Evolutionary conservation across 2,797 vertebrate genomes (phyloP).

Genomic region (Protonibea diacanthus): DNA sequence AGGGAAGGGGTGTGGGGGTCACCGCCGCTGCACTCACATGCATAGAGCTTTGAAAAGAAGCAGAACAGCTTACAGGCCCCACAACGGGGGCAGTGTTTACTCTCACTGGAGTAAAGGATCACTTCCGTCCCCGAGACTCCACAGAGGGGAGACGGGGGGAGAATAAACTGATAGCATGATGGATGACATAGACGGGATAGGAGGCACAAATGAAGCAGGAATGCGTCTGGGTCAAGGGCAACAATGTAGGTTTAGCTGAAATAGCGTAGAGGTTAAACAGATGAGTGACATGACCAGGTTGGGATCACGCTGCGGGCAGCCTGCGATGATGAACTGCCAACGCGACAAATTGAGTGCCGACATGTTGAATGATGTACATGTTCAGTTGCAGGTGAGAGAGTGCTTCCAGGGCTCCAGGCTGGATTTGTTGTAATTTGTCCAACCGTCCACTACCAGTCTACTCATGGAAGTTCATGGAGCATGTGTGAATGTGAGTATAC

Average conservation of each 20-base stretch:
- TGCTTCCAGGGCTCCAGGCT: not conserved
- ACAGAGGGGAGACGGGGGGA: slow-evolving; percentile 28
- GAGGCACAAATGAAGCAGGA: slow-evolving; percentile 12
- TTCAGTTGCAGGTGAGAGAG: slow-evolving; percentile 25
- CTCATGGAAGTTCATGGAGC: too few relatives aligned
- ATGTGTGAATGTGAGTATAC: not conserved
- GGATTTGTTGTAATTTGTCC: slow-evolving; percentile 16
- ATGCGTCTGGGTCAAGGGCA: slow-evolving; percentile 16
- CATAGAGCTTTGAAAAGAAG: slow-evolving; percentile 85
- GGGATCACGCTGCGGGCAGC: not conserved
- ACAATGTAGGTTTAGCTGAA: slow-evolving; percentile 16
- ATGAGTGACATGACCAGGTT: slow-evolving; percentile 44
- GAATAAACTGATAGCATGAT: slow-evolving; percentile 30
- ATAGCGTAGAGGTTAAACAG: slow-evolving; percentile 26
- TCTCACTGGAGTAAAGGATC: slow-evolving; percentile 75
- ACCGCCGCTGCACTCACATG: slow-evolving; percentile 73
- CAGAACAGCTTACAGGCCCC: slow-evolving; percentile 73
- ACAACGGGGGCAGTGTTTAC: slow-evolving; percentile 76
- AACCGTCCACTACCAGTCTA: not conserved
- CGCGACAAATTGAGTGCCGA: slow-evolving; percentile 19
- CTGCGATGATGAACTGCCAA: slow-evolving; percentile 10
- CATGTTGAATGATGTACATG: slow-evolving; percentile 29
- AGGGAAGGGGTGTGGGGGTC: slow-evolving; percentile 74
- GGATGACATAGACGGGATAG: slow-evolving; percentile 13
- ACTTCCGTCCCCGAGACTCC: slow-evolving; percentile 73